Conservation (phyloP, 2,113 vertebrate species). For the Notiomystis cincta region DNA sequence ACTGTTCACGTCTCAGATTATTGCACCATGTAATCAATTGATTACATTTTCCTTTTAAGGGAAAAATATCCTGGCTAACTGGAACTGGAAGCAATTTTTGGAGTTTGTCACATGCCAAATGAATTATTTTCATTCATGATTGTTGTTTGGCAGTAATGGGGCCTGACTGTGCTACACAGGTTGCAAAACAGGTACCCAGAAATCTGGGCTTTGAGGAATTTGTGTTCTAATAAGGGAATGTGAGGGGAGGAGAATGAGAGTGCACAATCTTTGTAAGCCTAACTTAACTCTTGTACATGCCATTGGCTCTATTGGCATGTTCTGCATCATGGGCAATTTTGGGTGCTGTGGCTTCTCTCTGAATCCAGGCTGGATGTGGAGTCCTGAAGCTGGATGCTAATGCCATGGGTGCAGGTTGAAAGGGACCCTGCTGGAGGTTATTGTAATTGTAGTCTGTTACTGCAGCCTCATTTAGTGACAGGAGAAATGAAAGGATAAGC, state of each 20-base stretch:
- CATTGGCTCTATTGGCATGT: neutral
- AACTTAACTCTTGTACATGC: neutral
- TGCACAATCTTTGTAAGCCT: neutral
- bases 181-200: neutral
- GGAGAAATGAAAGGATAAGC: neutral
- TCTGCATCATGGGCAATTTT: neutral
- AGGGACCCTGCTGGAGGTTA: neutral
- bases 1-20: neutral
- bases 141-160: neutral
- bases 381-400: neutral
- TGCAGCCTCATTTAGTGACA: neutral
- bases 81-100: neutral
- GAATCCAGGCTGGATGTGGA: neutral
- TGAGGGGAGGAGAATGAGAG: neutral
- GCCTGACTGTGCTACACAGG: neutral
- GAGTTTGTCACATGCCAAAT: neutral
- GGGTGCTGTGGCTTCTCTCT: neutral
- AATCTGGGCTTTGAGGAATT: neutral
- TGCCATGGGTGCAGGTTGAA: neutral
- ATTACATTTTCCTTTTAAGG: neutral
- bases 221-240: neutral
- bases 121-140: neutral
- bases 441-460: neutral
- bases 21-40: fast-evolving
- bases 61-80: neutral